phyloP scores from a whole-genome alignment of 2,888 invertebrate species.

The Unio pictorum region DNA sequence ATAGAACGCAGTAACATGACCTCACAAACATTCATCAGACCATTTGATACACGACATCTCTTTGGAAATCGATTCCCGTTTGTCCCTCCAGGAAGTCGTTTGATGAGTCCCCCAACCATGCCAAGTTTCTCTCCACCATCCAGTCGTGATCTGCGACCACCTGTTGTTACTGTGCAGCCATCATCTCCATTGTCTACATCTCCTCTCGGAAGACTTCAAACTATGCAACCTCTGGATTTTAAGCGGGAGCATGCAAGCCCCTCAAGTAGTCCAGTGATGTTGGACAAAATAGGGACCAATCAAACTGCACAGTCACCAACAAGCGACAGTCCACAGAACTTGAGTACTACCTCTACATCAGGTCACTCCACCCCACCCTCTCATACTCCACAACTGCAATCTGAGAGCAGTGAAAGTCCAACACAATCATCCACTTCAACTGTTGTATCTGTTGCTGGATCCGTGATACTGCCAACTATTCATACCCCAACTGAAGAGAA shows the following conservation, averaged over 20 bases:
- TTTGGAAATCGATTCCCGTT: constrained; percentile 55
- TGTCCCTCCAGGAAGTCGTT: constrained; percentile 48
- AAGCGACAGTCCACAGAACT: constrained; percentile 58
- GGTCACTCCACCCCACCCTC: constrained; percentile 47
- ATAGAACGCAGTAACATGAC: constrained; percentile 74
- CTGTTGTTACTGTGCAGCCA: constrained; percentile 43
- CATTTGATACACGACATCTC: constrained; percentile 61
- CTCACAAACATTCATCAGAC: constrained; percentile 64
- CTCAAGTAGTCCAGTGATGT: constrained; percentile 38
- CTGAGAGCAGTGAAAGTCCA: constrained; percentile 27
- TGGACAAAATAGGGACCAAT: constrained; percentile 22
- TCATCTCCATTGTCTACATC: constrained; percentile 79
- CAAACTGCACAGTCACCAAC: constrained; percentile 39
- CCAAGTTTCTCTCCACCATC: constrained; percentile 50
- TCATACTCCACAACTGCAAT: constrained; percentile 36
- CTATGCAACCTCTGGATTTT: constrained; percentile 96
- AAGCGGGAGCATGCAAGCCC: constrained; percentile 72
- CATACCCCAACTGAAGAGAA: constrained; percentile 40
- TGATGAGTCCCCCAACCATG: constrained; percentile 53
- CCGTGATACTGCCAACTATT: constrained; percentile 42
- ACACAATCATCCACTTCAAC: constrained; percentile 29
- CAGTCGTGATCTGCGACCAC: constrained; percentile 47
- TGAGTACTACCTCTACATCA: constrained; percentile 51
- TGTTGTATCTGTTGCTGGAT: constrained; percentile 21
- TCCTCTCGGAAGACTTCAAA: constrained; percentile 90